Conservation (phyloP, 2,113 vertebrate genomes). For the Hystrix cristata region DNA sequence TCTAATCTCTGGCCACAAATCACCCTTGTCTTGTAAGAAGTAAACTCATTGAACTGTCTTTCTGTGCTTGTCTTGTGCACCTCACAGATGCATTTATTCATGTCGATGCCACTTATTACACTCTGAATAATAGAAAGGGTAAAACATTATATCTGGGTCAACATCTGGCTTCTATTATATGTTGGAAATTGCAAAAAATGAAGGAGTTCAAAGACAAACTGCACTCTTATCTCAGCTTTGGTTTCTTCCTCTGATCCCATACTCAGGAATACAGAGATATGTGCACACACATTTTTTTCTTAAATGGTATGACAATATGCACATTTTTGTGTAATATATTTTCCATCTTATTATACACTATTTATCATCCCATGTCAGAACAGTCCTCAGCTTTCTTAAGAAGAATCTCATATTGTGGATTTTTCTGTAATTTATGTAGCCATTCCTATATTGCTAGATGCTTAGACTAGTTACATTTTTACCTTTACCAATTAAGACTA, state of each 20-base stretch:
- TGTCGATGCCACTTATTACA: background rate
- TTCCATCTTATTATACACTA: background rate
- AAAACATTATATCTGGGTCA: slow-evolving; percentile 65
- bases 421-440: background rate
- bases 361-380: background rate
- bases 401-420: background rate
- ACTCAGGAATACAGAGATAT: background rate
- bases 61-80: background rate
- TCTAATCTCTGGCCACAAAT: background rate
- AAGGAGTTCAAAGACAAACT: slow-evolving; percentile 46
- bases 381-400: background rate
- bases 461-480: background rate
- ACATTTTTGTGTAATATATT: background rate
- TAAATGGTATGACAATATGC: background rate
- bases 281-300: background rate
- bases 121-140: slow-evolving; percentile 49
- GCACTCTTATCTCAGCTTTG: slow-evolving; percentile 35
- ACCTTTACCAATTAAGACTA: background rate
- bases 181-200: slow-evolving; percentile 54
- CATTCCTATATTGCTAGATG: background rate
- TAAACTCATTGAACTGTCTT: background rate
- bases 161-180: slow-evolving; percentile 79
- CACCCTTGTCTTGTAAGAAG: background rate
- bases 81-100: background rate
- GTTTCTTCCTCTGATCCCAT: slow-evolving; percentile 39